Conservation (phyloP, 1,140 invertebrate species). For the Battus philenor region DNA sequence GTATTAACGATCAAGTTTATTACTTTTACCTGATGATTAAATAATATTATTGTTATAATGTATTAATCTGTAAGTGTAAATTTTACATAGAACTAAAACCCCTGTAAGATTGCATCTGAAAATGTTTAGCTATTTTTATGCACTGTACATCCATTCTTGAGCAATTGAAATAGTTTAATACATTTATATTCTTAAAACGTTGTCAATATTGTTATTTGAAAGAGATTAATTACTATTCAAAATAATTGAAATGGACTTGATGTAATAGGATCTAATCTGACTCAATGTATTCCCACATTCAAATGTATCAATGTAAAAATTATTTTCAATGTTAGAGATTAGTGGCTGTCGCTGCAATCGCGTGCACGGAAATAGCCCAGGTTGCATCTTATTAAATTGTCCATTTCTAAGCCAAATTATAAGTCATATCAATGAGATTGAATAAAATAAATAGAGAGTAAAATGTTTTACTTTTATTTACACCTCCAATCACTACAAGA, state of each 20-base stretch:
- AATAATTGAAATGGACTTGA: too few relatives aligned
- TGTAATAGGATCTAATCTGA: too few relatives aligned
- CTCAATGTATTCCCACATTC: too few relatives aligned
- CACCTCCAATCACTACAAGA: neutral
- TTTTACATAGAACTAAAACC: conserved; percentile 34
- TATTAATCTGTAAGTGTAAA: conserved; percentile 43
- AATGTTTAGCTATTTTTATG: conserved; percentile 33
- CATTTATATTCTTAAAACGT: conserved; percentile 6
- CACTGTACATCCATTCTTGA: conserved; percentile 22
- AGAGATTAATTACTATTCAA: conserved; percentile 5
- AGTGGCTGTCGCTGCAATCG: too few relatives aligned
- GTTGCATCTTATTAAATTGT: conserved; percentile 32
- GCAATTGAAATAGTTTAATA: conserved; percentile 15
- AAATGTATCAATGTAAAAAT: too few relatives aligned
- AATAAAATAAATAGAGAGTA: conserved; percentile 61
- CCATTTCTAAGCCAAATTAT: conserved; percentile 66
- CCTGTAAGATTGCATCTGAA: conserved; percentile 22
- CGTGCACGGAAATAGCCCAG: neutral
- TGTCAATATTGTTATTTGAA: conserved; percentile 8
- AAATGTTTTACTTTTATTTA: conserved; percentile 27
- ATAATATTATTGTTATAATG: conserved; percentile 26
- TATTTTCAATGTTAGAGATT: too few relatives aligned
- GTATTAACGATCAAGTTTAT: conserved; percentile 21
- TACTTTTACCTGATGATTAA: conserved; percentile 18
- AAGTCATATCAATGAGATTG: conserved; percentile 73